phyloP scores from a whole-genome alignment of 2,888 invertebrate species.

The Tillus elongatus region DNA sequence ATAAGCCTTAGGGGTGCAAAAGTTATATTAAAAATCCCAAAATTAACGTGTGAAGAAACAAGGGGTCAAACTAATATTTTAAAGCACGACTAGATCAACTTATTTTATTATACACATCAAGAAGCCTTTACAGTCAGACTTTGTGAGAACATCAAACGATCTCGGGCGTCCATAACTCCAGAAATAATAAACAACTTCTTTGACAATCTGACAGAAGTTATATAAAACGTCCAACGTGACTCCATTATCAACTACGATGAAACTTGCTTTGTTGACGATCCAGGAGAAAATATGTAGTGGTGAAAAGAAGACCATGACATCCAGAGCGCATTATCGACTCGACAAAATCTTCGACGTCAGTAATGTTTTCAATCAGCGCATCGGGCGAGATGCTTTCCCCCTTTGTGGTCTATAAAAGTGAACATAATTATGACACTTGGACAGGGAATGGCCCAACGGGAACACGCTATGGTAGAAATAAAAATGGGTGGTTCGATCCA shows the following conservation, averaged over 20 bases:
- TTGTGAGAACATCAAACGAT: no score
- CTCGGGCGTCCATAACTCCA: no score
- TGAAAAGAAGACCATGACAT: conserved; percentile 19
- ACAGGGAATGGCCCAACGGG: conserved; percentile 14
- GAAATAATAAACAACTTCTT: conserved; percentile 17
- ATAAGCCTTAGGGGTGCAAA: no score
- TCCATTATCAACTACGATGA: conserved; percentile 20
- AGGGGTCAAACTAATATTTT: no score
- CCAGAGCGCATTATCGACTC: conserved; percentile 23
- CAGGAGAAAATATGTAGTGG: conserved; percentile 16
- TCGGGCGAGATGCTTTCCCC: conserved; percentile 12
- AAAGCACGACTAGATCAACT: no score
- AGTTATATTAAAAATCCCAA: no score
- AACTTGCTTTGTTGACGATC: conserved; percentile 19
- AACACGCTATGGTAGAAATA: conserved; percentile 15
- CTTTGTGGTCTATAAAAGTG: conserved; percentile 17
- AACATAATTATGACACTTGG: conserved; percentile 18
- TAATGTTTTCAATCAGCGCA: conserved; percentile 14
- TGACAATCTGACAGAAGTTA: conserved; percentile 12
- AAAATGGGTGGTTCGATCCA: conserved; percentile 19
- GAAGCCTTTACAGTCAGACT: no score
- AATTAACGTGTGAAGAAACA: no score
- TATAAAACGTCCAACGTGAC: conserved; percentile 15
- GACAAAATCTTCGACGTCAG: conserved; percentile 15
- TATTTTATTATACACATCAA: no score